Evolutionary conservation across 2,797 vertebrate genomes (phyloP).

Genomic region (Psittacula derbiana): DNA sequence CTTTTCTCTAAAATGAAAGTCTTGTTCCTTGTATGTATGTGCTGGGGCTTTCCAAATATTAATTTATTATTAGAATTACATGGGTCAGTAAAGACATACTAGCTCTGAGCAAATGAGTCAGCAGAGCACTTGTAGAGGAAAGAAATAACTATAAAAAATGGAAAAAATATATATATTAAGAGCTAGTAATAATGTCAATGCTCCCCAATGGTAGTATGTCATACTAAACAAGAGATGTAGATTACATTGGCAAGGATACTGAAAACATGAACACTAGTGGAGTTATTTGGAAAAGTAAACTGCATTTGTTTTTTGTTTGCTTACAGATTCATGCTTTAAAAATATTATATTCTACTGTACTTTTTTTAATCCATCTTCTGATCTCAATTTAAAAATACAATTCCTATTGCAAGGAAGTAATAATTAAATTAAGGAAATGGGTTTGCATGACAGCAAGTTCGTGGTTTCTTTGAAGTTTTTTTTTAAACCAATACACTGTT

Average conservation of each 20-base stretch:
- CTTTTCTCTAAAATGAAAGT: neutral
- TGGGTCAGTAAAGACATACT: neutral
- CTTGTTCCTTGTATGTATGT: neutral
- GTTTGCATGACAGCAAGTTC: neutral
- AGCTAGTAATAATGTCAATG: neutral
- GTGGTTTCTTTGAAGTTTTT: neutral
- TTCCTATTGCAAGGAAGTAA: constrained; percentile 8
- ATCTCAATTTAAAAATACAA: constrained; percentile 2
- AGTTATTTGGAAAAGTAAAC: neutral
- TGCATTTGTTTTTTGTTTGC: neutral
- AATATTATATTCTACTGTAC: neutral
- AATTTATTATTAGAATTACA: neutral
- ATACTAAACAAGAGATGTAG: neutral
- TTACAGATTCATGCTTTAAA: neutral
- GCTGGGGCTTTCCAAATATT: neutral
- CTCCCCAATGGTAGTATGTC: neutral
- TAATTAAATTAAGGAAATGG: constrained; percentile 33
- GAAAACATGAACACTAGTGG: neutral
- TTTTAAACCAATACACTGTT: neutral
- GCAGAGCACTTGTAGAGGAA: neutral
- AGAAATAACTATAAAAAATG: neutral
- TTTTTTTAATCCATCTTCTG: neutral
- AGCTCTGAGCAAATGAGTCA: neutral
- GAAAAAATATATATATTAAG: neutral
- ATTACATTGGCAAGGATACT: neutral